A percentile compares a stretch with the other conserved stretches of the same genome.
phyloP scores from a whole-genome alignment of 2,888 invertebrate species.

The Eumerus sabulonum region DNA sequence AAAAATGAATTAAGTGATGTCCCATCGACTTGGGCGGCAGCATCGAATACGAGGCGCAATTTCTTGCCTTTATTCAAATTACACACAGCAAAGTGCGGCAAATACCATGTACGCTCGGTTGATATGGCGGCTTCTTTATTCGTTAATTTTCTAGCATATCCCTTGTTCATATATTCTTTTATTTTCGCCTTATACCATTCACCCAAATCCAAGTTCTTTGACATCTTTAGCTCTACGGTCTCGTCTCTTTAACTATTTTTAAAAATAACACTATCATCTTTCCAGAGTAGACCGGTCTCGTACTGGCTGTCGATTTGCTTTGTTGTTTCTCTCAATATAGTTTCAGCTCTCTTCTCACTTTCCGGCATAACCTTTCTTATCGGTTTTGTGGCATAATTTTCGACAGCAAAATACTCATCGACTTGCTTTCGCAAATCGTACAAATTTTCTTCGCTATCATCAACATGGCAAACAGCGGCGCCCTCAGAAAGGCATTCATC shows the following conservation, averaged over 20 bases:
- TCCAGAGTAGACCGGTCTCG: slow-evolving; percentile 69
- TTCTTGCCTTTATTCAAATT: slow-evolving; percentile 71
- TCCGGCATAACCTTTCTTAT: slow-evolving; percentile 3
- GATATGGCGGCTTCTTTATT: background rate
- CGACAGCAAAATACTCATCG: slow-evolving; percentile 1
- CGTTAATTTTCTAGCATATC: slow-evolving; percentile 4
- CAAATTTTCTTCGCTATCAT: slow-evolving; percentile 1
- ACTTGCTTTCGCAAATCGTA: slow-evolving; percentile 16
- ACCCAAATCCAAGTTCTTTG: slow-evolving; percentile 54
- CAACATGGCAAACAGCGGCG: no score
- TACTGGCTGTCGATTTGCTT: slow-evolving; percentile 32
- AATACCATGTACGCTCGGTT: slow-evolving; percentile 67
- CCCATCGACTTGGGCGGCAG: slow-evolving; percentile 70
- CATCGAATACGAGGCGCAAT: slow-evolving; percentile 72
- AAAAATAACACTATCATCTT: slow-evolving; percentile 46
- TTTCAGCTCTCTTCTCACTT: slow-evolving; percentile 22
- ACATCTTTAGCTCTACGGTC: slow-evolving; percentile 33
- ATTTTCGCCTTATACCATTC: slow-evolving; percentile 53
- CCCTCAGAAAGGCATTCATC: background rate
- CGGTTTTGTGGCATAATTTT: background rate
- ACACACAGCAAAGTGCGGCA: slow-evolving; percentile 68
- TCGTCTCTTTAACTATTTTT: slow-evolving; percentile 45
- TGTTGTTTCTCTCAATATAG: slow-evolving; percentile 27
- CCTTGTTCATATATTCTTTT: background rate
- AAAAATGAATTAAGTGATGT: slow-evolving; percentile 70